A percentile compares a stretch with the other conserved stretches of the same genome.
Evolutionary conservation across 2,888 invertebrate species (phyloP).

Genomic region (Lycia hirtaria): DNA sequence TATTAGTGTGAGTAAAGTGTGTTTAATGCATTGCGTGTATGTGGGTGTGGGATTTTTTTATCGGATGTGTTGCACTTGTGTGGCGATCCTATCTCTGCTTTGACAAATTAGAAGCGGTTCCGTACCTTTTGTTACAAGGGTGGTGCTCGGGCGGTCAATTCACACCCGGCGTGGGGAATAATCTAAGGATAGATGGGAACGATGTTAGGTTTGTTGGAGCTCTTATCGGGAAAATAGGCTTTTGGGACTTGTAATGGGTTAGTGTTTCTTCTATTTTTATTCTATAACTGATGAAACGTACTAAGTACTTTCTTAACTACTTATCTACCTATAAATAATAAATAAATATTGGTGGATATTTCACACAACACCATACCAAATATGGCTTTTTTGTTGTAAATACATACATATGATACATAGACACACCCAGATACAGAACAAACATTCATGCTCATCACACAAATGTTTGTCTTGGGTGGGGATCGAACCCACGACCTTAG

Average conservation of each 20-base stretch:
- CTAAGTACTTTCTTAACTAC: too few relatives aligned
- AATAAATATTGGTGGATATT: too few relatives aligned
- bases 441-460: too few relatives aligned
- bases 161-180: constrained; percentile 8
- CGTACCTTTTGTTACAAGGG: constrained; percentile 24
- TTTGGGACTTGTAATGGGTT: neutral
- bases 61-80: constrained; percentile 31
- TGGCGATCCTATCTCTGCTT: constrained; percentile 33
- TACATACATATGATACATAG: too few relatives aligned
- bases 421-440: too few relatives aligned
- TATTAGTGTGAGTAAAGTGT: neutral
- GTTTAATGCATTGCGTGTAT: constrained; percentile 5
- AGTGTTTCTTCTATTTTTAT: neutral
- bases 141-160: constrained; percentile 6
- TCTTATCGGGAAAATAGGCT: constrained; percentile 13
- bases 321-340: too few relatives aligned
- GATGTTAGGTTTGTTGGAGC: neutral
- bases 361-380: too few relatives aligned
- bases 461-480: too few relatives aligned
- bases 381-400: too few relatives aligned
- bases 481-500: too few relatives aligned
- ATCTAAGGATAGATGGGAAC: constrained; percentile 3
- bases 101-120: constrained; percentile 34
- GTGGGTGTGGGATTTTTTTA: constrained; percentile 25
- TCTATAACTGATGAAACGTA: too few relatives aligned